Evolutionary conservation across 2,113 vertebrate genomes (phyloP).

Genomic region (Bostrychus sinensis): DNA sequence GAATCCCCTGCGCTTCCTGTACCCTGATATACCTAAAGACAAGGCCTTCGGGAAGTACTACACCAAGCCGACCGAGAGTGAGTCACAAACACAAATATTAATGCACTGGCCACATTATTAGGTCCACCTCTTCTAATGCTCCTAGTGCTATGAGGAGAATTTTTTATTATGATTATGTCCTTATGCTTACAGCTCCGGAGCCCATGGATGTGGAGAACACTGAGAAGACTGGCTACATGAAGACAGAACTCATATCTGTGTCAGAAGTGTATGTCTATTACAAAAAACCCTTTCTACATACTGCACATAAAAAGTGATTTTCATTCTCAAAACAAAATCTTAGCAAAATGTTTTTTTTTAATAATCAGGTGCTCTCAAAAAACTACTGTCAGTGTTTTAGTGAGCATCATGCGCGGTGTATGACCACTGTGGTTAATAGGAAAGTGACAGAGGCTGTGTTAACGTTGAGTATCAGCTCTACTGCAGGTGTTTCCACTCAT

Average conservation of each 20-base stretch:
- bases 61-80: constrained; percentile 90
- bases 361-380: too few relatives aligned
- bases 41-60: constrained; percentile 97
- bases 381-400: not conserved
- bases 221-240: constrained; percentile 88
- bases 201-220: constrained; percentile 90
- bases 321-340: too few relatives aligned
- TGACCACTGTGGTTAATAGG: too few relatives aligned
- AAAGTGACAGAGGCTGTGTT: too few relatives aligned
- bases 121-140: too few relatives aligned
- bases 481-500: too few relatives aligned
- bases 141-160: too few relatives aligned
- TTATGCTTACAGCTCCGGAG: constrained; percentile 80
- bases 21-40: constrained; percentile 89
- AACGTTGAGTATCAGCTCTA: too few relatives aligned
- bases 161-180: not conserved
- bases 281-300: too few relatives aligned
- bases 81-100: constrained; percentile 2
- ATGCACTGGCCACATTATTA: too few relatives aligned
- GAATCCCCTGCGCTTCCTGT: constrained; percentile 92
- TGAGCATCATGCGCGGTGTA: too few relatives aligned
- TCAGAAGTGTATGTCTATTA: constrained; percentile 92
- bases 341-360: not conserved
- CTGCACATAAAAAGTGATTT: too few relatives aligned
- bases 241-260: constrained; percentile 94